Percentiles rank a stretch among this genome's conserved stretches.
phyloP scores from a whole-genome alignment of 2,888 invertebrate genomes.

The Gnatocerus cornutus region DNA sequence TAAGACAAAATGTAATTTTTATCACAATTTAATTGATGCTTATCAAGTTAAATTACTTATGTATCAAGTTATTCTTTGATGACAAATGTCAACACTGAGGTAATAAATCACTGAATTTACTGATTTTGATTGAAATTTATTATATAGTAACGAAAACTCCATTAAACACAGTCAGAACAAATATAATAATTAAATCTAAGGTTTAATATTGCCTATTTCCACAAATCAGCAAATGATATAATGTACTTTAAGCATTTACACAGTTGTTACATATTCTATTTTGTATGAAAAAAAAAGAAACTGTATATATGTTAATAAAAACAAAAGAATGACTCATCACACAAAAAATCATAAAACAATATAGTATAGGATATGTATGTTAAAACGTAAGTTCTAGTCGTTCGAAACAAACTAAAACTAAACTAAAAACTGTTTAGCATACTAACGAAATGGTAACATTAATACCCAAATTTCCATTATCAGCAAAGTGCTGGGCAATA shows the following conservation, averaged over 20 bases:
- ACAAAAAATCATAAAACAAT: slow-evolving; percentile 26
- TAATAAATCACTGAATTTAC: slow-evolving; percentile 37
- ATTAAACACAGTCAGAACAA: slow-evolving; percentile 33
- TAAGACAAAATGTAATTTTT: slow-evolving; percentile 51
- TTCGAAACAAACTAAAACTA: slow-evolving; percentile 25
- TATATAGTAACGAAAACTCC: slow-evolving; percentile 19
- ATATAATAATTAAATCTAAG: slow-evolving; percentile 24
- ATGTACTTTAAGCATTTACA: slow-evolving; percentile 30
- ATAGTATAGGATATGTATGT: slow-evolving; percentile 36
- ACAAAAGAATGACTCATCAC: slow-evolving; percentile 28
- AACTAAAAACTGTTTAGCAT: slow-evolving; percentile 68
- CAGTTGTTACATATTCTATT: slow-evolving; percentile 10
- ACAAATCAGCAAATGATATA: slow-evolving; percentile 16
- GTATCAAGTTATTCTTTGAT: neutral
- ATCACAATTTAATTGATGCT: slow-evolving; percentile 57
- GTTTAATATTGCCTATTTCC: slow-evolving; percentile 29
- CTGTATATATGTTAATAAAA: slow-evolving; percentile 12
- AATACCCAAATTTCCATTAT: slow-evolving; percentile 98
- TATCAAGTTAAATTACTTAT: slow-evolving; percentile 8
- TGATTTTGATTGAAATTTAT: slow-evolving; percentile 36
- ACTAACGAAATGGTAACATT: slow-evolving; percentile 99
- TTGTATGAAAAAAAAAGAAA: slow-evolving; percentile 14
- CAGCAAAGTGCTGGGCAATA: slow-evolving; percentile 98
- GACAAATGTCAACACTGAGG: slow-evolving; percentile 31
- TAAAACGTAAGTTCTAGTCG: slow-evolving; percentile 12